Conservation (phyloP, 2,888 invertebrate species). For the Copidosoma aretas region DNA sequence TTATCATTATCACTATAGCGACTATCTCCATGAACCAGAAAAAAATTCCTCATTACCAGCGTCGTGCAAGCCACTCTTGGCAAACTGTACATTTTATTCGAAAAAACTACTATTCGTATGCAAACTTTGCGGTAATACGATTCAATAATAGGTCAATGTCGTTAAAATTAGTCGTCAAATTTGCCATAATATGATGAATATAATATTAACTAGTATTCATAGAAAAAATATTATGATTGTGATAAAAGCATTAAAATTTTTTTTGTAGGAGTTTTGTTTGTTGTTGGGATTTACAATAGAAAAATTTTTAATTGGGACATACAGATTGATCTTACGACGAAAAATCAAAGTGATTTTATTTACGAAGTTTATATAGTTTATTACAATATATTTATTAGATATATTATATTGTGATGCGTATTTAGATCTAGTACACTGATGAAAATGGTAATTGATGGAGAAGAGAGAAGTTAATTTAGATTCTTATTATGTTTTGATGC, state of each 20-base stretch:
- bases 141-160: constrained; percentile 16
- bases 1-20: neutral
- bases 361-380: no score
- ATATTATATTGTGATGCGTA: neutral
- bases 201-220: constrained; percentile 21
- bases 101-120: neutral
- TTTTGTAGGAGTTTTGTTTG: constrained; percentile 23
- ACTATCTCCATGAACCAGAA: neutral
- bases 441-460: neutral
- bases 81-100: constrained; percentile 1
- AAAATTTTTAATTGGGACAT: no score
- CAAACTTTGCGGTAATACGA: constrained; percentile 5
- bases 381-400: no score
- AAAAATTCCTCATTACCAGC: constrained; percentile 11
- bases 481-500: constrained; percentile 27
- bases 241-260: constrained; percentile 27
- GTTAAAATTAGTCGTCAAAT: constrained; percentile 34
- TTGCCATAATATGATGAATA: constrained; percentile 34
- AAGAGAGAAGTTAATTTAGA: no score
- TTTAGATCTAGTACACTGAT: constrained; percentile 26
- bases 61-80: constrained; percentile 7
- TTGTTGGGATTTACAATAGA: constrained; percentile 20
- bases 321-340: no score
- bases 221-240: constrained; percentile 27
- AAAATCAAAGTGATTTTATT: no score